Conservation (phyloP, 1,140 invertebrate genomes). For the Thaumetopoea pityocampa region DNA sequence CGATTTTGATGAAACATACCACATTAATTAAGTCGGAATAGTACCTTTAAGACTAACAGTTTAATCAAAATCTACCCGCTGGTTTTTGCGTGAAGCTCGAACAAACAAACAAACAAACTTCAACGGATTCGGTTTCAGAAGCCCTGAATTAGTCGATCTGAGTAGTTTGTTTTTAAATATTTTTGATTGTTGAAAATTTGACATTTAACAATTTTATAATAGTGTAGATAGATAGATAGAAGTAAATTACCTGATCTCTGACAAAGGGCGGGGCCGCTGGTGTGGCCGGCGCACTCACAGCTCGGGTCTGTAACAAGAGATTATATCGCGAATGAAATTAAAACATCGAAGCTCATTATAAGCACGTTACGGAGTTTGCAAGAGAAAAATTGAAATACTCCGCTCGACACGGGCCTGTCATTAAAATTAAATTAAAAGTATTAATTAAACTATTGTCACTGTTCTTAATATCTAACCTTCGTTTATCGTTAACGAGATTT, state of each 20-base stretch:
- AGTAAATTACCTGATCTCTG: conserved; percentile 50
- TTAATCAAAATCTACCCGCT: too few species aligned
- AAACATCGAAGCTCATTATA: conserved; percentile 2
- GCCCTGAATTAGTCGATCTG: too few species aligned
- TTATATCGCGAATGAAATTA: conserved; percentile 3
- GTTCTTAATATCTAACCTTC: conserved; percentile 21
- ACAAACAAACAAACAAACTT: too few species aligned
- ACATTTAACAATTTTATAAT: too few species aligned
- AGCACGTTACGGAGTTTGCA: conserved; percentile 2
- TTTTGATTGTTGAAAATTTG: too few species aligned
- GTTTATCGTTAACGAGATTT: conserved; percentile 16
- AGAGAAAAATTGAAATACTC: conserved; percentile 19
- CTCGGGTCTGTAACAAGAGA: conserved; percentile 61
- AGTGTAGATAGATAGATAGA: background rate
- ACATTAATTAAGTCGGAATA: too few species aligned
- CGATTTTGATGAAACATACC: too few species aligned
- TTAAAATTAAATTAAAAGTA: conserved; percentile 47
- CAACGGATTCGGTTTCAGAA: too few species aligned
- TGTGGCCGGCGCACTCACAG: conserved; percentile 70
- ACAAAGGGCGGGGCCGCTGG: conserved; percentile 47
- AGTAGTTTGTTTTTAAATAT: too few species aligned
- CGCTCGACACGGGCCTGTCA: conserved; percentile 27
- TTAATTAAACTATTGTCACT: conserved; percentile 36
- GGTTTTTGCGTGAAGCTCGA: too few species aligned
- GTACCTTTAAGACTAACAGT: too few species aligned